Evolutionary conservation across 2,113 vertebrate species (phyloP), one percentile per base, ranked within the genome.

Genomic region (Onychostruthus taczanowskii): DNA sequence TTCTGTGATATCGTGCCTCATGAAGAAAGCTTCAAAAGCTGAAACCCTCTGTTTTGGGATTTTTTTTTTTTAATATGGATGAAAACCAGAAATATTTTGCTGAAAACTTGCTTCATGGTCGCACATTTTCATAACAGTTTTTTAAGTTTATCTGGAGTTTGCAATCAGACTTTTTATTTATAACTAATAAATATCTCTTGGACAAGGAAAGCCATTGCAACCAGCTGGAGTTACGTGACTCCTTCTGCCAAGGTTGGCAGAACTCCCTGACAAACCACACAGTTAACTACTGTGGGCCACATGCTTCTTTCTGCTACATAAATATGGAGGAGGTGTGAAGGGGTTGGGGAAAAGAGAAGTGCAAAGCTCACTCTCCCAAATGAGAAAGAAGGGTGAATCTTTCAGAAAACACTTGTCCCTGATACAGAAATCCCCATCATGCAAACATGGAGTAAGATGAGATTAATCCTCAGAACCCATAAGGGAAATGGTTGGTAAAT

Each of bases 181-280:
- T 92, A 81, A 81, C 49, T 89, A 74, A 76, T 82, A 92, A 94
- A 82, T 92, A 88, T 33, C 47, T 95, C 43, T 90, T 92, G 88
- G 88, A 87, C 61, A 66, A 81, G 14, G 58, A 84, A 87, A 94
- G 13, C 56, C 80, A 28, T 68, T 87, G 79, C 68, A 89, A 66
- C 86, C 94, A 95, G 93, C 94, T 96, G 92, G 96, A 96, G 46
- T 31, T 95, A 27, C 13, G 16, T 75, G 86, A 75, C 66, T 95
- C 72, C 73, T 94, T 95, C 78, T 97, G 94, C 83, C 88, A 84
- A 66, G 76, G 90, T 0, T 97, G 96, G 95, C 96, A 96, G 90
- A 87, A 82, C 49, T 90, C 86, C 93, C 92, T 92, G 66, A 86
- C 73, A 53, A 31, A 50, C 73, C 18, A 7, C 83, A 89, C 3